Evolutionary conservation across 1,140 invertebrate genomes (phyloP).

Genomic region (Hylaeus anthracinus): DNA sequence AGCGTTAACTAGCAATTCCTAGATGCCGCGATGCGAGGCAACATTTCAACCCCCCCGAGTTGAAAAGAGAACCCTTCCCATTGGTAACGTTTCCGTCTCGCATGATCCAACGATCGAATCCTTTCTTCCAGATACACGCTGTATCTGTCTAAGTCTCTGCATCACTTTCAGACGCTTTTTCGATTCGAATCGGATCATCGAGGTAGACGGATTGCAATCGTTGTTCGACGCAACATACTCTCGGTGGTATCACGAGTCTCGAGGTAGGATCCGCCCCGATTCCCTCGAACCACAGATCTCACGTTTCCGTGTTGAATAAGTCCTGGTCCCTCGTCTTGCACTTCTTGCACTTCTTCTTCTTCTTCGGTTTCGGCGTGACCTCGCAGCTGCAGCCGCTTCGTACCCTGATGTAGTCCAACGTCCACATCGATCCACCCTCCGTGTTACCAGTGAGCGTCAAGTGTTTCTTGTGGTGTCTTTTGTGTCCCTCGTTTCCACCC

Average conservation of each 20-base stretch:
- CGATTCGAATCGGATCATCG: neutral
- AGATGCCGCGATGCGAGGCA: neutral
- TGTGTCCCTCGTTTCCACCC: constrained; percentile 74
- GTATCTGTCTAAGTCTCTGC: neutral
- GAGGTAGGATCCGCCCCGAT: neutral
- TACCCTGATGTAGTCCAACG: constrained; percentile 90
- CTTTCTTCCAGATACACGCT: too few relatives aligned
- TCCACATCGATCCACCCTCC: constrained; percentile 82
- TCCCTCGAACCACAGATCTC: constrained; percentile 27
- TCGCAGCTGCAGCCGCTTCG: constrained; percentile 92
- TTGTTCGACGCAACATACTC: neutral
- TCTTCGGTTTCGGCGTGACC: constrained; percentile 81
- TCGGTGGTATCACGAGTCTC: constrained; percentile 4
- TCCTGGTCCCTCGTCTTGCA: constrained; percentile 48
- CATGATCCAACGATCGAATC: constrained; percentile 18
- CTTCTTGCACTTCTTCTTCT: constrained; percentile 75
- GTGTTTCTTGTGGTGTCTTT: constrained; percentile 76
- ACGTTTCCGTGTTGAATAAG: constrained; percentile 41
- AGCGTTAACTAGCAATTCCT: neutral
- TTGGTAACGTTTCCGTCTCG: constrained; percentile 55
- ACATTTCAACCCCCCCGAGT: neutral
- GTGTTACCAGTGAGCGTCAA: constrained; percentile 78
- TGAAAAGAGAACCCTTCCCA: neutral
- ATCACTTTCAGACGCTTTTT: neutral
- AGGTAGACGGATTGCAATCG: neutral